These are phyloP conservation scores for Arrhopalites spinosus DNA, from an alignment of 2,888 invertebrate species.

Conservation along the genomic window DNA sequence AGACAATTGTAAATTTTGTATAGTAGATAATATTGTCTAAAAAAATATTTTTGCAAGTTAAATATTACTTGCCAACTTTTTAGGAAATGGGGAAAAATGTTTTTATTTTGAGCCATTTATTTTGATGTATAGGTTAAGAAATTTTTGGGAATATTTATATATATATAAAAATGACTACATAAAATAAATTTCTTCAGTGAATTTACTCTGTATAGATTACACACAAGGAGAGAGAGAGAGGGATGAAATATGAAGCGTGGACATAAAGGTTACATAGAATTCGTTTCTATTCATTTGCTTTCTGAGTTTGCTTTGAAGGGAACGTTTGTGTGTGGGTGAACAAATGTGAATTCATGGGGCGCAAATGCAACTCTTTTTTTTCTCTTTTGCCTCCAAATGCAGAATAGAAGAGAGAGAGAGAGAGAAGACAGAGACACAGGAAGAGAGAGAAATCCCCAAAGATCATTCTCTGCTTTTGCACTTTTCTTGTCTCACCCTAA, in stretches of 20 bases:
- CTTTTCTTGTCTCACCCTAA: background rate
- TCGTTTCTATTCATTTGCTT: conserved; percentile 27
- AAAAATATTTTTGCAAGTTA: no score
- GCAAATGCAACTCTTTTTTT: conserved; percentile 19
- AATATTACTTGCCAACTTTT: no score
- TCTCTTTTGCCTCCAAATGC: background rate
- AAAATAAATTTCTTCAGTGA: no score
- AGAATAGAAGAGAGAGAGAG: background rate
- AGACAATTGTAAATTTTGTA: no score
- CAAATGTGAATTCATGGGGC: conserved; percentile 12
- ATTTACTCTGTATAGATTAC: no score
- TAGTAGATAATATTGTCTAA: no score
- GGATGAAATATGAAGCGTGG: conserved; percentile 19
- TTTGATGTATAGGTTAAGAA: no score
- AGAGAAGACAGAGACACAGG: background rate
- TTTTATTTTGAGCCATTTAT: no score
- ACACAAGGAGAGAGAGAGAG: background rate
- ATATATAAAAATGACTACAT: no score
- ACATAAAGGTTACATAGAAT: conserved; percentile 4
- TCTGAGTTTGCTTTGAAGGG: background rate
- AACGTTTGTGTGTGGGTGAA: background rate
- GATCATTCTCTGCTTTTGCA: background rate
- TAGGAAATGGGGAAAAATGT: no score
- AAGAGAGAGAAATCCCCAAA: conserved; percentile 9
- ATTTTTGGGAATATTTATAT: no score